phyloP scores from a whole-genome alignment of 2,888 invertebrate species.

The Molanna angustata region DNA sequence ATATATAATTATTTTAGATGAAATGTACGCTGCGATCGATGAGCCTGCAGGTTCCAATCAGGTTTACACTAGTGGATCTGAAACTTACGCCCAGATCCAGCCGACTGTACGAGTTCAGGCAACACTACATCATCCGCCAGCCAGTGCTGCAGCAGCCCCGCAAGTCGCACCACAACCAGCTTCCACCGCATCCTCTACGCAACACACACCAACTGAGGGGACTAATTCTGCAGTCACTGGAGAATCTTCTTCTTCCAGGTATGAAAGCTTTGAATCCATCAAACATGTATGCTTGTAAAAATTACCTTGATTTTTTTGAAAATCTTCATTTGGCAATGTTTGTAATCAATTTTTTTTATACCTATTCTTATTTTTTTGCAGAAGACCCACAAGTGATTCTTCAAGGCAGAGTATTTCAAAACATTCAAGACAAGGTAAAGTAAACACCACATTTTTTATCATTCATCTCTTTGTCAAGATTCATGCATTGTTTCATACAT shows the following conservation, averaged over 20 bases:
- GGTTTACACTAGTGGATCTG: constrained; percentile 72
- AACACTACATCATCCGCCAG: constrained; percentile 27
- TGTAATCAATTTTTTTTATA: too few relatives aligned
- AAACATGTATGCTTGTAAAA: too few relatives aligned
- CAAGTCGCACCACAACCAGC: background rate
- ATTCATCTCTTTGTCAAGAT: too few relatives aligned
- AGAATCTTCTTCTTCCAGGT: too few relatives aligned
- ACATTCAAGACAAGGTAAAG: constrained; percentile 51
- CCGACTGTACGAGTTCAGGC: constrained; percentile 45
- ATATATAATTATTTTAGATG: too few relatives aligned
- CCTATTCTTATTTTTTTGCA: constrained; percentile 37
- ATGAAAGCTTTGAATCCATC: too few relatives aligned
- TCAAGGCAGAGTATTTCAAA: constrained; percentile 41
- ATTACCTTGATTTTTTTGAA: too few relatives aligned
- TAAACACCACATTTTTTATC: too few relatives aligned
- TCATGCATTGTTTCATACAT: too few relatives aligned
- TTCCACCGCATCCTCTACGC: background rate
- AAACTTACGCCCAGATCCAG: constrained; percentile 83
- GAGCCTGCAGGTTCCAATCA: constrained; percentile 61
- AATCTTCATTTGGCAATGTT: too few relatives aligned
- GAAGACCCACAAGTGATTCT: constrained; percentile 48
- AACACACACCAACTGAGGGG: background rate
- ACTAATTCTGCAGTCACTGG: too few relatives aligned
- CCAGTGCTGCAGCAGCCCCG: background rate
- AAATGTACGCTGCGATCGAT: constrained; percentile 89